Base-by-base conservation (phyloP, 2,888 invertebrate genomes). In the Carabus problematicus region DNA sequence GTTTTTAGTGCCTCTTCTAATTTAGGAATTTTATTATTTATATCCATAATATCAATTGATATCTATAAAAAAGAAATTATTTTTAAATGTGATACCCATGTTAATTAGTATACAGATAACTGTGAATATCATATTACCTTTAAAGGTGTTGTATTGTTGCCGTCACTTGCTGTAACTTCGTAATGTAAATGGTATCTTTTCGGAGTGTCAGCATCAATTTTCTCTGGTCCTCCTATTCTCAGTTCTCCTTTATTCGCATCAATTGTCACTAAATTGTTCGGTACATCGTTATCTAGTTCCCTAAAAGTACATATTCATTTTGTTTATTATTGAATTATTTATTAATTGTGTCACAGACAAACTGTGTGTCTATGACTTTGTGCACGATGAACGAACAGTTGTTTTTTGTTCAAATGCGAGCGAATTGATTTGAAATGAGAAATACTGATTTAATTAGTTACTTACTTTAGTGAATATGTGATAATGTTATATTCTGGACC, bases 401-500 rank as follows among this genome's bases (percentile, higher is more conserved):
- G n/a, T n/a, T n/a, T n/a, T n/a, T n/a, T n/a, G n/a, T n/a, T n/a
- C n/a, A n/a, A n/a, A n/a, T n/a, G n/a, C n/a, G n/a, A n/a, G n/a
- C n/a, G n/a, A n/a, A n/a, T n/a, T n/a, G n/a, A n/a, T n/a, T n/a
- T n/a, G n/a, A n/a, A n/a, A n/a, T n/a, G n/a, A n/a, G n/a, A n/a
- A n/a, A n/a, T n/a, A n/a, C n/a, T n/a, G n/a, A n/a, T n/a, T n/a
- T n/a, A n/a, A n/a, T n/a, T n/a, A n/a, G n/a, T n/a, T n/a, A 82
- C 84, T 83, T 73, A 88, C 88, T 73, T 74, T 63, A 89, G 82
- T 2, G 79, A 79, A 77, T 87, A 90, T 3, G 82, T 82, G 40
- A 89, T 83, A 75, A 83, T 82, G 77, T 88, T 87, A 77, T 84
- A 84, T 1, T 84, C 82, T 0, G 86, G 85, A 0, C 87, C 88